These are phyloP conservation scores for Gallirallus australis DNA, from an alignment of 2,797 vertebrate genomes.

Conservation along the genomic window DNA sequence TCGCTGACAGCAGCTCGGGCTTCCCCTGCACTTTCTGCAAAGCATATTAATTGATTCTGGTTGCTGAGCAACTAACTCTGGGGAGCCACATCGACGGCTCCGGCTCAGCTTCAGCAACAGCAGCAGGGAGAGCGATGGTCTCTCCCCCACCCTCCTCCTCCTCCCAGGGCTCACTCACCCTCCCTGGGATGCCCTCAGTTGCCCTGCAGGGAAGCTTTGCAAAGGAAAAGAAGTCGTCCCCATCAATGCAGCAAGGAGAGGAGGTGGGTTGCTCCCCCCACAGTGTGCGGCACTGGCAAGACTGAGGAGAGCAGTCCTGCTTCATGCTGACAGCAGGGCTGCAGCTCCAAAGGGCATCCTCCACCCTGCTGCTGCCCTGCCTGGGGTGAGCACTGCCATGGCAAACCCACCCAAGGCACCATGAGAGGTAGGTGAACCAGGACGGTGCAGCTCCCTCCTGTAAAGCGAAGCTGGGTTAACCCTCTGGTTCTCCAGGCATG, in stretches of 20 bases:
- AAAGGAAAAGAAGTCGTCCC: neutral
- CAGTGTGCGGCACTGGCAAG: neutral
- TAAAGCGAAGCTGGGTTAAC: neutral
- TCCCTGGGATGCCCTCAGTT: neutral
- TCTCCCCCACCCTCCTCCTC: neutral
- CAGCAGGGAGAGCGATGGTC: constrained; percentile 41
- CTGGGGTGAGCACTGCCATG: fast-evolving
- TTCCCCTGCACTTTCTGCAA: constrained; percentile 82
- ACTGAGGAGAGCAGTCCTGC: neutral
- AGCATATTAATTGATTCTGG: constrained; percentile 88
- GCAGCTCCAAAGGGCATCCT: neutral
- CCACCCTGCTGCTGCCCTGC: fast-evolving
- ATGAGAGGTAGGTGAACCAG: fast-evolving
- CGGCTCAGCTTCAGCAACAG: constrained; percentile 77
- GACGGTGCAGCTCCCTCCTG: neutral
- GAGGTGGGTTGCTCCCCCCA: neutral
- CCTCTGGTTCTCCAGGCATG: neutral
- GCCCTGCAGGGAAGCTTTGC: neutral
- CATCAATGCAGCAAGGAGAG: neutral
- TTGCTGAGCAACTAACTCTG: constrained; percentile 89
- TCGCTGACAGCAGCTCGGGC: constrained; percentile 64
- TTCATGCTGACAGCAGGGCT: fast-evolving
- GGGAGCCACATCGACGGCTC: constrained; percentile 81
- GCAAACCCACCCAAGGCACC: neutral
- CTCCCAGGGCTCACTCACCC: neutral